Conservation (phyloP, 2,113 vertebrate genomes). For the Oceanites oceanicus region DNA sequence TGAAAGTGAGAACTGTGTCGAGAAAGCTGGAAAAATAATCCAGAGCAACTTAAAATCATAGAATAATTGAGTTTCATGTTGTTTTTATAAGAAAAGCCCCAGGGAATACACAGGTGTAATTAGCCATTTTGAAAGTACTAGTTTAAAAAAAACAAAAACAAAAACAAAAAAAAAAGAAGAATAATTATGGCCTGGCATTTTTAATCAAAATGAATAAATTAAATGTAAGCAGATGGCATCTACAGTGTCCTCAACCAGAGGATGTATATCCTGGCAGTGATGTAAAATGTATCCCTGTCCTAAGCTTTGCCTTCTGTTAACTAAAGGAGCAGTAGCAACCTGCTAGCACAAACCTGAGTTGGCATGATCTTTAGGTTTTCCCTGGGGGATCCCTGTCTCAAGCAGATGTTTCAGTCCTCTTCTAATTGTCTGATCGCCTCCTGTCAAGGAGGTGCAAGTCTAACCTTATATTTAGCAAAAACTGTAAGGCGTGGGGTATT, state of each 20-base stretch:
- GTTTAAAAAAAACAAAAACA: no score
- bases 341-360: not conserved
- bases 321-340: not conserved
- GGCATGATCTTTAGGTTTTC: not conserved
- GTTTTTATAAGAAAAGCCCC: not conserved
- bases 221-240: not conserved
- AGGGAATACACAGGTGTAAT: not conserved
- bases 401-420: not conserved
- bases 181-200: not conserved
- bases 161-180: not conserved
- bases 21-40: not conserved
- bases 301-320: constrained; percentile 5
- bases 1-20: not conserved
- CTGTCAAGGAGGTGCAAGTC: not conserved
- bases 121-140: not conserved
- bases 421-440: not conserved
- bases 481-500: not conserved
- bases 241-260: not conserved
- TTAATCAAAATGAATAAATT: not conserved
- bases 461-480: not conserved
- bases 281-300: not conserved
- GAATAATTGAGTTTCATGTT: not conserved
- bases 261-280: not conserved
- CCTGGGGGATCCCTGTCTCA: not conserved
- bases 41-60: not conserved